Evolutionary conservation across 2,797 vertebrate species (phyloP).

Genomic region (Paratrypauchen microcephalus): DNA sequence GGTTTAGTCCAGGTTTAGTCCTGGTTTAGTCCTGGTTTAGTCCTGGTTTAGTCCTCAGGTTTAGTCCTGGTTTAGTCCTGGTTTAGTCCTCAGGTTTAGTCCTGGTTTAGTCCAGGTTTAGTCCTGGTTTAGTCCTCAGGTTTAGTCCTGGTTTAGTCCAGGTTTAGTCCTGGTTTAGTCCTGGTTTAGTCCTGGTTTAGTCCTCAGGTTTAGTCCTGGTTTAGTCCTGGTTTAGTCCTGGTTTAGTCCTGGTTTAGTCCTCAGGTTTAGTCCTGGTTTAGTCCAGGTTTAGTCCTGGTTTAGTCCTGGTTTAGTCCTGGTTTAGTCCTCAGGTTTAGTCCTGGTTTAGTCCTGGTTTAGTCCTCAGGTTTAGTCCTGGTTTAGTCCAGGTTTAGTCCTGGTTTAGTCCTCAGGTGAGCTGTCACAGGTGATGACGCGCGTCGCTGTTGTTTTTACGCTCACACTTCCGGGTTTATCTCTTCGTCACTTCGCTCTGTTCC

Average conservation of each 20-base stretch:
- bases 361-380: neutral
- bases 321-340: neutral
- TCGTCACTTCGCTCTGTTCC: neutral
- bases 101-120: neutral
- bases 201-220: too few relatives aligned
- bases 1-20: too few relatives aligned
- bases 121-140: too few relatives aligned
- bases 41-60: neutral
- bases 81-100: too few relatives aligned
- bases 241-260: too few relatives aligned
- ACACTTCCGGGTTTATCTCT: neutral
- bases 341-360: neutral
- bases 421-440: neutral
- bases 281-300: too few relatives aligned
- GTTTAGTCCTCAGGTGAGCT: neutral
- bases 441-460: neutral
- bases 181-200: neutral
- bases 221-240: neutral
- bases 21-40: neutral
- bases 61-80: too few relatives aligned
- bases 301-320: neutral
- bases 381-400: too few relatives aligned
- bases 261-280: too few relatives aligned
- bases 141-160: neutral
- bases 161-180: neutral